A percentile compares a stretch with the other conserved stretches of the same genome.
Conservation (phyloP, 1,140 invertebrate genomes). For the Homarus americanus region DNA sequence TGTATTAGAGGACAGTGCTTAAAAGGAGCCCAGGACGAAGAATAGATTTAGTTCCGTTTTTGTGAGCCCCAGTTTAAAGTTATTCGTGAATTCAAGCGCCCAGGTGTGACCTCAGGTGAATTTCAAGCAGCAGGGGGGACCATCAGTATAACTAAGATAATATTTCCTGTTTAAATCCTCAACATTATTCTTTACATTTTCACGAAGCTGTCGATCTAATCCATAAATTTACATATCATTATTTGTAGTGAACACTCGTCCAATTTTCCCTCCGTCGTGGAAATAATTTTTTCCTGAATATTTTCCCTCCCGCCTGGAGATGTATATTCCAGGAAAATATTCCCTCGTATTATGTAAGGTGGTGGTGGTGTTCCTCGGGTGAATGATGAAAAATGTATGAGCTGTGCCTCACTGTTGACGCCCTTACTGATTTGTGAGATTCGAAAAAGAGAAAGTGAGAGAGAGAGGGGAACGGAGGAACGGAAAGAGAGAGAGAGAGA, state of each 20-base stretch:
- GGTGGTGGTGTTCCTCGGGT: background rate
- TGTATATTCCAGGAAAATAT: background rate
- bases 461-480: too few species aligned
- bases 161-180: background rate
- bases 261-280: background rate
- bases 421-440: too few species aligned
- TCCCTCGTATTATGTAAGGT: too few species aligned
- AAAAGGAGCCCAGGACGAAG: too few species aligned
- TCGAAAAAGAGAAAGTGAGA: too few species aligned
- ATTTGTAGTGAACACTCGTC: background rate
- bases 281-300: background rate
- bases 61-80: too few species aligned
- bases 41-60: too few species aligned
- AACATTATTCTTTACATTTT: background rate
- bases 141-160: background rate
- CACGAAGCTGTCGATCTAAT: background rate
- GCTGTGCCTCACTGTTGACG: too few species aligned
- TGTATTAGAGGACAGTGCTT: too few species aligned
- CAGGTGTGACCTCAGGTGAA: background rate
- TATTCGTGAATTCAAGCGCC: too few species aligned
- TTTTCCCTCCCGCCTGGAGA: background rate
- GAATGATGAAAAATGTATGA: background rate
- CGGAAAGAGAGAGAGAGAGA: too few species aligned
- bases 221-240: conserved; percentile 5
- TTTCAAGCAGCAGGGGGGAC: background rate